Conservation (phyloP, 2,797 vertebrate species). For the Fratercula arctica region DNA sequence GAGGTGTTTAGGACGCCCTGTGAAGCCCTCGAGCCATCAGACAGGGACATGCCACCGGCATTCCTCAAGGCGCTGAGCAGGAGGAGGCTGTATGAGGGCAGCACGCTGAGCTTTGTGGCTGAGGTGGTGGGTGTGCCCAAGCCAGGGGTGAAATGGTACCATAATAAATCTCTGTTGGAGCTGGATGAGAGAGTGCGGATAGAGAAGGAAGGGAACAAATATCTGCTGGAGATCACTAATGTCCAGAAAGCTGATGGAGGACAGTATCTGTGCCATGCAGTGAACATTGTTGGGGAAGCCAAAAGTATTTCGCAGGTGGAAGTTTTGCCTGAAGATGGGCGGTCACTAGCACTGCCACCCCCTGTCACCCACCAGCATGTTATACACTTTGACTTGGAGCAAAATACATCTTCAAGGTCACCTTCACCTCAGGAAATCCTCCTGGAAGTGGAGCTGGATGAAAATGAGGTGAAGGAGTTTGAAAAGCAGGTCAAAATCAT, state of each 20-base stretch:
- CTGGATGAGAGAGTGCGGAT: constrained; percentile 80
- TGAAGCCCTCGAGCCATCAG: constrained; percentile 82
- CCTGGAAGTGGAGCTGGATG: constrained; percentile 96
- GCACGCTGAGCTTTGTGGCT: constrained; percentile 82
- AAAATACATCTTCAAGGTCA: constrained; percentile 88
- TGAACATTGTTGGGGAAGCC: constrained; percentile 94
- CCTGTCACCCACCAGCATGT: constrained; percentile 95
- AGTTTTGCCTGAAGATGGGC: constrained; percentile 84
- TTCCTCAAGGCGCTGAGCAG: constrained; percentile 91
- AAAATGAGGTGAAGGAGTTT: constrained; percentile 95
- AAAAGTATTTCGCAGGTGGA: constrained; percentile 89
- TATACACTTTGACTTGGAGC: constrained; percentile 95
- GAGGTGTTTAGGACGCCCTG: constrained; percentile 82
- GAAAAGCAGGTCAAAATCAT: constrained; percentile 98
- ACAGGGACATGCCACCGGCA: constrained; percentile 91
- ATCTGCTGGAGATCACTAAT: constrained; percentile 82
- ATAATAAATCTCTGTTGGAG: constrained; percentile 87
- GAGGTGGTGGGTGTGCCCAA: constrained; percentile 91
- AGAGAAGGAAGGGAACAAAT: constrained; percentile 85
- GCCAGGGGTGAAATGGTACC: constrained; percentile 93
- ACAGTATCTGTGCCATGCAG: constrained; percentile 93
- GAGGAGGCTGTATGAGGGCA: constrained; percentile 87
- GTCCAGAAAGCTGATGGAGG: constrained; percentile 86
- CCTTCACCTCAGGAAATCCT: constrained; percentile 98
- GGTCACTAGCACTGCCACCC: constrained; percentile 86